Base-by-base conservation (phyloP, 2,797 vertebrate species). In the Mus minutoides region DNA sequence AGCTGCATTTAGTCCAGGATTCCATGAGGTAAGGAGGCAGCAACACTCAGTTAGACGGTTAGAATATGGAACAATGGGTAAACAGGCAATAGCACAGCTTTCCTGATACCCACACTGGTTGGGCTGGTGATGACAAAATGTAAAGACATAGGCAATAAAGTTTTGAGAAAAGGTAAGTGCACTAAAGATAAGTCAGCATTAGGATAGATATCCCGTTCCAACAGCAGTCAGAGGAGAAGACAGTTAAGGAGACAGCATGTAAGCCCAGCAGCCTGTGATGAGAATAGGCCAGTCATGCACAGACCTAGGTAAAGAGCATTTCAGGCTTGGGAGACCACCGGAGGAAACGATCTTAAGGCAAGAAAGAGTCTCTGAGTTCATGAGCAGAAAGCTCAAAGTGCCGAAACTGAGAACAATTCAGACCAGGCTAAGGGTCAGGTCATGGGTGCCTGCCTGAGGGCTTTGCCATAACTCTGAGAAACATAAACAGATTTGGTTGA, bases 381-480 rank as follows among this genome's bases (percentile, higher is more conserved):
- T 12, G 54, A 89, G 56, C 7, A 90, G n/a, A 93, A 76, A 85
- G 22, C 24, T 82, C 26, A 37, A 40, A 4, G 4, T 19, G 60
- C 46, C 69, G 87, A 43, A 26, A 64, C n/a, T 2, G 0, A 43
- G 29, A 60, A 26, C n/a, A 60, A 12, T 14, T 49, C 82, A 58
- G 62, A 76, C 43, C 11, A 58, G 6, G 29, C 21, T 54, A 79
- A 49, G 34, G 26, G 17, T 37, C 69, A 80, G 52, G 24, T 37
- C 17, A 9, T 10, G 5, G 3, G 49, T 52, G 10, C 9, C 54
- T 52, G 10, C 9, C 54, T 19, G 64, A 54, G 56, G 92, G 9
- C 86, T 90, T 83, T 88, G 22, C 58, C 40, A 93, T 94, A 52
- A 88, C 64, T 92, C 62, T 88, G 49, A 54, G 10, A 22, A 92